phyloP scores from a whole-genome alignment of 2,797 vertebrate species.

The Corythornis leucogaster region DNA sequence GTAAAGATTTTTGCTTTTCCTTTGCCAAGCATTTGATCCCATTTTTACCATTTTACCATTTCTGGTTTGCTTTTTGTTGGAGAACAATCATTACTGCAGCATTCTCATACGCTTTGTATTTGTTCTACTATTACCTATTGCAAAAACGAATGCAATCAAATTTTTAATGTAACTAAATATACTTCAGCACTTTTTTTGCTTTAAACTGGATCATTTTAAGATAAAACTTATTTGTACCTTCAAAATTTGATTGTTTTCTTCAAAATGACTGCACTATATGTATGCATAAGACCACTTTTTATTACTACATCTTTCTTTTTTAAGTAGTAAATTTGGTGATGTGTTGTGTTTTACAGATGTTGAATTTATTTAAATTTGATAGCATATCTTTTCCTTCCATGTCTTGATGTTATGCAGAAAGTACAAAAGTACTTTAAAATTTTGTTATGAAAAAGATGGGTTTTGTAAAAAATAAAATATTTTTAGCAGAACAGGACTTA shows the following conservation, averaged over 20 bases:
- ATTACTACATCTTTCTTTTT: constrained; percentile 70
- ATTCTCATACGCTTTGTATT: constrained; percentile 68
- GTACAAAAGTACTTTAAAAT: constrained; percentile 94
- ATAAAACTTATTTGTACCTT: constrained; percentile 73
- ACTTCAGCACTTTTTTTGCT: constrained; percentile 85
- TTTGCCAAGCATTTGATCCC: constrained; percentile 51
- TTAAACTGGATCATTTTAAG: constrained; percentile 78
- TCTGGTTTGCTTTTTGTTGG: constrained; percentile 57
- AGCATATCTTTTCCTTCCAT: constrained; percentile 93
- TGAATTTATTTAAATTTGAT: constrained; percentile 75
- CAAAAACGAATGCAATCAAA: constrained; percentile 80
- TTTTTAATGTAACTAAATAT: constrained; percentile 75
- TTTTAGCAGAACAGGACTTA: constrained; percentile 99
- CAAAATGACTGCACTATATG: constrained; percentile 82
- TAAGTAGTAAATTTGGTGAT: constrained; percentile 74
- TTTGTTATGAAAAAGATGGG: constrained; percentile 90
- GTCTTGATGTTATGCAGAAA: constrained; percentile 99
- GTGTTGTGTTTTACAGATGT: constrained; percentile 80
- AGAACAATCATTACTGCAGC: constrained; percentile 68
- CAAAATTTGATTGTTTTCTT: constrained; percentile 77
- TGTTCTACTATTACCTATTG: constrained; percentile 67
- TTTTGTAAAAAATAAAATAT: constrained; percentile 99
- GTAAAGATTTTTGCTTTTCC: constrained; percentile 38
- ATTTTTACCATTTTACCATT: constrained; percentile 49
- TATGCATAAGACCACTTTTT: constrained; percentile 83